Evolutionary conservation across 1,140 invertebrate species (phyloP), one percentile per base, ranked within the genome.

Genomic region (Drosophila bifasciata): DNA sequence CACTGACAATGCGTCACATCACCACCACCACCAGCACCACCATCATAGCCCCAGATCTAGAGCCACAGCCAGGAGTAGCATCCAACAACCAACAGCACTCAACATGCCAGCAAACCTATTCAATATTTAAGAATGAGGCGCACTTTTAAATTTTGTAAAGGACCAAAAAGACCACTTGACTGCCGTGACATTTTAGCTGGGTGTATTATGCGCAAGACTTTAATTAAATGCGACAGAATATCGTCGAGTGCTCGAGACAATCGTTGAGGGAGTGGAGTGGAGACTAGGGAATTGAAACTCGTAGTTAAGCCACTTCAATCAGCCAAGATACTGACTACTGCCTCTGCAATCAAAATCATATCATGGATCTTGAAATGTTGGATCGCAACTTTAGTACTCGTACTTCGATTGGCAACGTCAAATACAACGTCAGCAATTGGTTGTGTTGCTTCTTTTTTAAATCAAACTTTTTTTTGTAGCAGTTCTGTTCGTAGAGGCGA

Each of bases 201-300:
- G 32, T 23, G 36, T 28, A 43, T 43, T 46, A 39, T 53, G 57
- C 32, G 13, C 15, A 45, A 44, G 36, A 46, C 61, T 66, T 75
- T 66, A 75, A 74, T 75, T 75, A 66, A 75, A 58, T 43, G 71
- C 36, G 41, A 41, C 48, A 39, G 69, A 25, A 15, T 53, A 44
- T 70, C 16, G 28, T 1, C 28, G 7, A 61, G 39, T 39, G 46
- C 19, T 25, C 1, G n/a, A 43, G 52, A 15, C 21, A 43, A 11
- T 21, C 16, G 50, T 21, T 36, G 17, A 40, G 36, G 36, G 36
- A 53, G n/a, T 40, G 32, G 32, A n/a, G n/a, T n/a, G n/a, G n/a
- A n/a, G n/a, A n/a, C n/a, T n/a, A 23, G 32, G 39, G 19, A 19
- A 17, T 50, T 41, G 56, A 32, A 8, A 43, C 25, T 6, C 8